These are phyloP conservation scores for Byasa hedistus DNA, from an alignment of 2,888 invertebrate genomes.

Conservation along the genomic window DNA sequence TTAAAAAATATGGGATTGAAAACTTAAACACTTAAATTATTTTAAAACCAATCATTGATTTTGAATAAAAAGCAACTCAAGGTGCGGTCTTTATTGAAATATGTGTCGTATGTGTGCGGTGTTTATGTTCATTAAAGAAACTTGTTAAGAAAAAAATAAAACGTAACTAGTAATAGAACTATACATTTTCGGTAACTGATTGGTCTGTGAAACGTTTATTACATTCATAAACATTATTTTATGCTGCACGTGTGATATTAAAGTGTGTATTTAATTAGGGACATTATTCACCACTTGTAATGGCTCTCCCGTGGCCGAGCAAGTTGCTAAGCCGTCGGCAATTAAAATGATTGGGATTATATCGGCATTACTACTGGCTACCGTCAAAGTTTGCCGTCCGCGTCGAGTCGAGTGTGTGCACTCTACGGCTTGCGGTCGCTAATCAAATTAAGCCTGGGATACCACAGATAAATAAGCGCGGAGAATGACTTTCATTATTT, in stretches of 20 bases:
- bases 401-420: slow-evolving; percentile 45
- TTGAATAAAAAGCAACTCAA: no score
- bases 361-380: slow-evolving; percentile 40
- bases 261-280: slow-evolving; percentile 19
- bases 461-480: slow-evolving; percentile 43
- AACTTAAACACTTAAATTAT: no score
- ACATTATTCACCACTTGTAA: slow-evolving; percentile 18
- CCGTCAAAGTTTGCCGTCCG: slow-evolving; percentile 63
- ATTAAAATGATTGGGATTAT: slow-evolving; percentile 39
- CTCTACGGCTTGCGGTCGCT: slow-evolving; percentile 66
- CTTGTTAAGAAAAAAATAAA: no score
- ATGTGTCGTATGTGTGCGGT: no score
- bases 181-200: no score
- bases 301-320: slow-evolving; percentile 13
- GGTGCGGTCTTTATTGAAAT: no score
- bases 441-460: slow-evolving; percentile 76
- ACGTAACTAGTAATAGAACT: no score
- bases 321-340: slow-evolving; percentile 29
- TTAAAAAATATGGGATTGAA: no score
- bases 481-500: slow-evolving; percentile 37
- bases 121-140: no score
- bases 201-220: no score
- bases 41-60: no score
- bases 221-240: background rate
- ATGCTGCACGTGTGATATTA: background rate